Evolutionary conservation across 2,113 vertebrate species (phyloP).

Genomic region (Sterrhoptilus dennistouni): DNA sequence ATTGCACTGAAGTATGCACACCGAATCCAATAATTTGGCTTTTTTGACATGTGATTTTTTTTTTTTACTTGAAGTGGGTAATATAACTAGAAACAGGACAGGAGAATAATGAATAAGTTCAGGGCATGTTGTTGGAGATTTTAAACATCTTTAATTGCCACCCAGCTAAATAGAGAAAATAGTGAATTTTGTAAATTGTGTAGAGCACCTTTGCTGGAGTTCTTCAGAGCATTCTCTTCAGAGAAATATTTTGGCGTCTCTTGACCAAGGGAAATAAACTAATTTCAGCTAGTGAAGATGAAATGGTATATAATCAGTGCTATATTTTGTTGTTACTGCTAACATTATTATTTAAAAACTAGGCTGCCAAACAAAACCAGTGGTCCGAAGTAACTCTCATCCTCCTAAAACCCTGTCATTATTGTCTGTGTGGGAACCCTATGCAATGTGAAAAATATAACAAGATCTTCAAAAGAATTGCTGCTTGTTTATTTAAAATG

Average conservation of each 20-base stretch:
- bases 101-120: background rate
- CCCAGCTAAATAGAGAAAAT: background rate
- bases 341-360: slow-evolving; percentile 57
- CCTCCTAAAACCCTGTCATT: slow-evolving; percentile 67
- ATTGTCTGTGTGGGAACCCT: background rate
- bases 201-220: background rate
- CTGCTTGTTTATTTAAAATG: background rate
- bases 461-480: background rate
- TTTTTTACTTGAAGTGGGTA: background rate
- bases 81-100: background rate
- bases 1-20: background rate
- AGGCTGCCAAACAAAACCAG: slow-evolving; percentile 66
- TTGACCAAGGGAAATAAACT: slow-evolving; percentile 26
- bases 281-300: background rate
- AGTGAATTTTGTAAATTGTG: background rate
- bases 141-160: background rate
- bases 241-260: background rate
- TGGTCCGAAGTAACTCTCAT: slow-evolving; percentile 61
- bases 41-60: background rate
- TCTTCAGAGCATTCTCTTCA: background rate
- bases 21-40: background rate
- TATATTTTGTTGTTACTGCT: slow-evolving; percentile 73
- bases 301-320: slow-evolving; percentile 66
- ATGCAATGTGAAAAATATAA: background rate
- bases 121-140: background rate